Percentiles rank a stretch among this genome's conserved stretches.
Conservation (phyloP, 2,113 vertebrate genomes). For the Octodon degus region DNA sequence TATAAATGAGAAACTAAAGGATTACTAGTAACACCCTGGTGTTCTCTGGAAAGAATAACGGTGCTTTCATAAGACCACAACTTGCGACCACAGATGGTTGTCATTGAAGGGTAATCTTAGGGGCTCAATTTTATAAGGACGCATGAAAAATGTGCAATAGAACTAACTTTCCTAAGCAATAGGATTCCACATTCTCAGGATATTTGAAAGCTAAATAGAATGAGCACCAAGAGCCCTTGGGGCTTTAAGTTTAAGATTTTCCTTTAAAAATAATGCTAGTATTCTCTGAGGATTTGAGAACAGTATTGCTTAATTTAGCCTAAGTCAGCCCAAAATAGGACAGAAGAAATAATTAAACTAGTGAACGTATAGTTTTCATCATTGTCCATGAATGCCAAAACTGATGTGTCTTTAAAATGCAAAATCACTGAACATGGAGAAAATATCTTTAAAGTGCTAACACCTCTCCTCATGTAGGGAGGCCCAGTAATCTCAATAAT, state of each 20-base stretch:
- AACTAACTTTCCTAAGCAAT: conserved; percentile 55
- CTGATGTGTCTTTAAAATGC: neutral
- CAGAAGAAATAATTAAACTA: conserved; percentile 64
- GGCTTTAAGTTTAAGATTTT: conserved; percentile 63
- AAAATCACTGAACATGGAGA: neutral
- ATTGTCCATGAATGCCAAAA: conserved; percentile 48
- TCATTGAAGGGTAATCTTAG: neutral
- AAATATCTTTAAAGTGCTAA: conserved; percentile 30
- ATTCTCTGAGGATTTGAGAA: conserved; percentile 63
- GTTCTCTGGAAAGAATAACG: conserved; percentile 14
- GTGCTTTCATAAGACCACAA: conserved; percentile 27
- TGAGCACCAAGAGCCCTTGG: conserved; percentile 5
- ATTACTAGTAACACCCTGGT: neutral
- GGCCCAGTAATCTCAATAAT: conserved; percentile 24
- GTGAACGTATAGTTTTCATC: conserved; percentile 43
- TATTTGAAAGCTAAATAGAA: conserved; percentile 73
- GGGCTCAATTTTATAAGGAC: neutral
- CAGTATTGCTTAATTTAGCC: conserved; percentile 68
- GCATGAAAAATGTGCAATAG: neutral
- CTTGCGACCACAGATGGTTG: neutral
- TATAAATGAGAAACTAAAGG: conserved; percentile 9
- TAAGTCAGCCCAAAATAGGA: conserved; percentile 62
- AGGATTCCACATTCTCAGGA: conserved; percentile 58
- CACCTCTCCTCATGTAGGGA: neutral
- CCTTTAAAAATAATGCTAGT: conserved; percentile 71